phyloP scores from a whole-genome alignment of 1,140 invertebrate genomes.

The Drosophila melanica region DNA sequence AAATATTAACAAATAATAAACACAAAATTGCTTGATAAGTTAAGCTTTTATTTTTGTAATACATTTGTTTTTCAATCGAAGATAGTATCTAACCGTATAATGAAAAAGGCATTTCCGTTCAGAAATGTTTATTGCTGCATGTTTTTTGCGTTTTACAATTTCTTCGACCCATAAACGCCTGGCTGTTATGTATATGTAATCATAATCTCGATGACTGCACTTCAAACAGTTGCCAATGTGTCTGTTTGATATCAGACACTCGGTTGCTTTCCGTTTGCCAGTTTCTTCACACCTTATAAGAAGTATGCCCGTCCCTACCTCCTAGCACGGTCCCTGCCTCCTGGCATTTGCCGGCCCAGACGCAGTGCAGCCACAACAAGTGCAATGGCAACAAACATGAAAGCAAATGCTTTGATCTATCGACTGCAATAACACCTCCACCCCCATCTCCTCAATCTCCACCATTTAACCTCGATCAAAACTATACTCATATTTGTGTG shows the following conservation, averaged over 20 bases:
- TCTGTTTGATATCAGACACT: constrained; percentile 80
- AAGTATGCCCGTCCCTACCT: constrained; percentile 3
- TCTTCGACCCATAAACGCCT: constrained; percentile 5
- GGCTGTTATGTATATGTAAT: constrained; percentile 33
- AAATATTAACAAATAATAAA: too few species aligned
- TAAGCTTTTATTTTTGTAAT: not conserved
- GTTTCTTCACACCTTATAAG: constrained; percentile 65
- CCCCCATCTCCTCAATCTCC: not conserved
- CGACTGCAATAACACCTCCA: constrained; percentile 48
- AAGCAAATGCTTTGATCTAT: constrained; percentile 73
- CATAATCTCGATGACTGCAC: constrained; percentile 66
- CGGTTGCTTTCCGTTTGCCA: constrained; percentile 54
- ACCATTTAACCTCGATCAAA: not conserved
- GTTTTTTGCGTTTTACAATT: not conserved
- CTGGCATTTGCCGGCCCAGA: constrained; percentile 6
- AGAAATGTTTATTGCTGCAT: constrained; percentile 23
- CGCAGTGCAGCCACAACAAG: constrained; percentile 60
- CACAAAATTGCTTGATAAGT: too few species aligned
- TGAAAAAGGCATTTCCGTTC: constrained; percentile 40
- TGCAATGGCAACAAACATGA: constrained; percentile 77
- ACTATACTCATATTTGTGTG: constrained; percentile 63
- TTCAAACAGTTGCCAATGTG: constrained; percentile 80
- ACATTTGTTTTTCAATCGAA: not conserved
- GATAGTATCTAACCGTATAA: not conserved
- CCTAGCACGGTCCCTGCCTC: too few species aligned